Evolutionary conservation across 1,140 invertebrate genomes (phyloP), one percentile per base, ranked within the genome.

Genomic region (Chelonus insularis): DNA sequence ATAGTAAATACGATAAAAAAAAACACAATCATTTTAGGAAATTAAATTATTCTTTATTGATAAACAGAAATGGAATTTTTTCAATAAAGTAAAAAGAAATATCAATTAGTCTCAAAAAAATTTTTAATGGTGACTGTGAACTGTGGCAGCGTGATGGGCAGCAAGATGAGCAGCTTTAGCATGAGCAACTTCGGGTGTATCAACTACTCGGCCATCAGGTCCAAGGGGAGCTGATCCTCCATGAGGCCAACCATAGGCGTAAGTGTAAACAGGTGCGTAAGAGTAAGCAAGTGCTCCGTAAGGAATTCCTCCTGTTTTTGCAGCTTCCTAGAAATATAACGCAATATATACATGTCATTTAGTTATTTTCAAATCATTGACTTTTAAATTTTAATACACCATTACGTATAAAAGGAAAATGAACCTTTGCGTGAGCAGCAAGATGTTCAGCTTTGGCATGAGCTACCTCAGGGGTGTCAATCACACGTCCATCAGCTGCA

Each of bases 111-210:
- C 25, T 34, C 20, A 39, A 20, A 37, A 9, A 18, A 29, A 14
- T 32, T n/a, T 41, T 14, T 54, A 60, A 48, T 59, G 45, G 56
- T 65, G 63, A 37, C 62, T 72, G 2, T 71, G 68, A 8, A 76
- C 75, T 36, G 77, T 81, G 55, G 75, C 72, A 12, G 77, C 83
- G 32, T 84, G 77, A 64, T 85, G 77, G 16, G 84, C 84, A n/a
- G 83, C 82, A 55, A 80, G 75, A 67, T 86, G 85, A 4, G 78
- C 81, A 16, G 83, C 80, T 64, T 83, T 85, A 16, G 85, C 85
- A 65, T 84, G 83, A 57, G 84, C 82, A 2, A 87, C 86, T 66
- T 86, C 85, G 39, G 83, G 82, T 4, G 85, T 85, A 48, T 87
- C 85, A 4, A 85, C 69, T 4, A 84, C 84, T 2, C 82, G 80